Base-by-base conservation (phyloP, 2,888 invertebrate species). In the Eubasilissa splendida region DNA sequence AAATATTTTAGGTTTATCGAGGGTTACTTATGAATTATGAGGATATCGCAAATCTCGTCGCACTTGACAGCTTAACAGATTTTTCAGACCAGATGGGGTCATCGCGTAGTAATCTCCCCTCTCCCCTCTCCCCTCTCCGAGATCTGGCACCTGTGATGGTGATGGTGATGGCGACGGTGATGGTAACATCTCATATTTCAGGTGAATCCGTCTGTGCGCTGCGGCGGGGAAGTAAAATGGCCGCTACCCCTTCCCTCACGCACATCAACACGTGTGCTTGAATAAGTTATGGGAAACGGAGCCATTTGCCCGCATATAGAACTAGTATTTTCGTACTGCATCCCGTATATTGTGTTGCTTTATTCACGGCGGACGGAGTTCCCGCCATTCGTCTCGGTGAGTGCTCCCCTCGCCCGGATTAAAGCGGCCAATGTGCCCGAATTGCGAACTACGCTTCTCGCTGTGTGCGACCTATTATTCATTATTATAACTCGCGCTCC, bases 241-340 rank as follows among this genome's bases (percentile, higher is more conserved):
- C 9, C 76, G 63, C 12, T 63, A 53, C 50, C 63, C 54, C 63
- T 54, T 63, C 52, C 63, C 12, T 74, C 66, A 77, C 71, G 78
- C 53, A 70, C 73, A 73, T 73, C 78, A 78, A 54, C 75, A 79
- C 77, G 77, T 77, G 77, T 52, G 73, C 68, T 77, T 82, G 82
- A 82, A 82, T 82, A 82, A 82, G 76, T 63, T 50, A 79, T 82
- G 54, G 75, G 78, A 79, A 81, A 79, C 81, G 58, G 75, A 79
- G 82, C 82, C 79, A 79, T 82, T 82, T 79, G 65, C 73, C 52
- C 73, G 63, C 63, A 31, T 60, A 78, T 73, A 73, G 63, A 78
- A 73, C 78, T 53, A 53, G 70, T 54, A 60, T 66, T 53, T 65
- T 78, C 56, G 56, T 78, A 78, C 73, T 76, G 76, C 80, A 76